These are phyloP conservation scores for Lucinisca nassula DNA, from an alignment of 2,888 invertebrate genomes.

Conservation along the genomic window DNA sequence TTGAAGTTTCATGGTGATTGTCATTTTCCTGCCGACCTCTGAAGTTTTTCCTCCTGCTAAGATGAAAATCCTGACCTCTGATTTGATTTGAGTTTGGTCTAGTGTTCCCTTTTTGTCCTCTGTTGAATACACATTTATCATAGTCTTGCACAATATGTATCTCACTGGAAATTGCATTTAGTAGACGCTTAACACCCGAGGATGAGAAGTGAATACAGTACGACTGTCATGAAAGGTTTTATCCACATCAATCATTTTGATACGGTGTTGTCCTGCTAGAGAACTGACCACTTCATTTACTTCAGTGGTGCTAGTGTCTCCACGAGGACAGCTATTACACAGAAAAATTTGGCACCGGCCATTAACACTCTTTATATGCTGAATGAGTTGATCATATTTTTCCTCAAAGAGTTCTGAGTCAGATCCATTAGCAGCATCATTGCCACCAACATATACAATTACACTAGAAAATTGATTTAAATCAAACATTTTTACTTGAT, in stretches of 20 bases:
- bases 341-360: not conserved
- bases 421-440: slow-evolving; percentile 1
- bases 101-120: too few relatives aligned
- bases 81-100: too few relatives aligned
- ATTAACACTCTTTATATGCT: not conserved
- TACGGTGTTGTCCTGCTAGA: not conserved
- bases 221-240: not conserved
- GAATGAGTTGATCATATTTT: not conserved
- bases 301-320: not conserved
- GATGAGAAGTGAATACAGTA: not conserved
- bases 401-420: not conserved
- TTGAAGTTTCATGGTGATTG: not conserved
- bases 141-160: not conserved
- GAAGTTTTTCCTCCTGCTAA: too few relatives aligned
- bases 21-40: too few relatives aligned
- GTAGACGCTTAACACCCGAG: not conserved
- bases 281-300: not conserved
- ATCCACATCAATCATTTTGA: not conserved
- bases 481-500: not conserved
- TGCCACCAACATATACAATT: not conserved
- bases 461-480: not conserved
- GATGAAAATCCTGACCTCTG: too few relatives aligned
- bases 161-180: not conserved
- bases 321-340: not conserved
- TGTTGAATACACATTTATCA: not conserved